Evolutionary conservation across 2,888 invertebrate species (phyloP), one percentile per base, ranked within the genome.

Genomic region (Operophtera brumata): DNA sequence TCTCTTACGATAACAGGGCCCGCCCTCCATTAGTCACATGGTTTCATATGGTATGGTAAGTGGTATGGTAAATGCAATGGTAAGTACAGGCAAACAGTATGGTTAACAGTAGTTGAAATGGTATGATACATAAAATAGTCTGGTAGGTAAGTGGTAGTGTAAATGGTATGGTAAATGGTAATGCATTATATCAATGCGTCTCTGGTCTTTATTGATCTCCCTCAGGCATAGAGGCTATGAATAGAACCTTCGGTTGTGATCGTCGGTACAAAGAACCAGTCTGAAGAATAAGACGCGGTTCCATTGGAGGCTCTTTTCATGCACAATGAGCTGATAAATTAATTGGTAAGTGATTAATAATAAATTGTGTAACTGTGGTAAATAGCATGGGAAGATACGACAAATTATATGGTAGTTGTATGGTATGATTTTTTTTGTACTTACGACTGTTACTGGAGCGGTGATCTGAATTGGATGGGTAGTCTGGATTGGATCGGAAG

Each of bases 361-460:
- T n/a, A n/a, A n/a, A n/a, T n/a, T n/a, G n/a, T n/a, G n/a, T n/a
- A n/a, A n/a, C n/a, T 26, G 8, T 26, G 6, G 30, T 30, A 30
- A 30, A 30, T 30, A 9, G 3, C 7, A 26, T 25, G 45, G 25
- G 36, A 26, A 34, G n/a, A 35, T n/a, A 12, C 6, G 12, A 12
- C 7, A 12, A 11, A 12, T 35, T 12, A 35, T 35, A 26, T 35
- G 12, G 11, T 35, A 10, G 12, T 13, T 34, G 11, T 34, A 34
- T 11, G 13, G n/a, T 11, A 11, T 2, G 8, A 36, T 1, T 13
- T 39, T 36, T 37, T 6, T 13, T 36, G 41, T 46, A 55, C 55
- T 55, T 55, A 55, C 55, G 46, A 43, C 34, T 46, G 37, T 25
- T 37, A 32, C 46, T 41, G 25, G 49, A 13, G 26, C 44, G 50